These are phyloP conservation scores for Amphiprion clarkii DNA, from an alignment of 2,797 vertebrate species.

Conservation along the genomic window DNA sequence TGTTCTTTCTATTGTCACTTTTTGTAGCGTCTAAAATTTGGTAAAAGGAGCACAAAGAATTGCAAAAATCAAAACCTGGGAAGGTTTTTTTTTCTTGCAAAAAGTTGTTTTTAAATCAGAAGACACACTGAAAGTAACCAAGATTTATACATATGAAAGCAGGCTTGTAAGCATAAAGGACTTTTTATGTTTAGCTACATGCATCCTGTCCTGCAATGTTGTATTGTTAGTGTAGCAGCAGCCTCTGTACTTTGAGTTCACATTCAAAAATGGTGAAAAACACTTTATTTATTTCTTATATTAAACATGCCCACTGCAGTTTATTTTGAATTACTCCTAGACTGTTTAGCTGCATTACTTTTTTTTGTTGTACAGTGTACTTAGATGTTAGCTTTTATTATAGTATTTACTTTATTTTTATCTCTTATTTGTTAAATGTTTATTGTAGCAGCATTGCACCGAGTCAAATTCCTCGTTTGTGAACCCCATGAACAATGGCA, in stretches of 20 bases:
- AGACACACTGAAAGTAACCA: background rate
- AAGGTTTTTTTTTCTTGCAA: background rate
- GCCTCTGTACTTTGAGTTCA: background rate
- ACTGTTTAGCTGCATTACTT: constrained; percentile 6
- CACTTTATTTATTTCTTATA: constrained; percentile 15
- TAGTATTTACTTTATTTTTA: too few species aligned
- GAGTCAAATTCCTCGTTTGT: too few species aligned
- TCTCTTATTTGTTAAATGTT: too few species aligned
- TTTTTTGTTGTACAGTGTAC: too few species aligned
- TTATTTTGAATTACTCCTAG: background rate
- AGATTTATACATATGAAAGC: constrained; percentile 9
- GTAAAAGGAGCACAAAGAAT: background rate
- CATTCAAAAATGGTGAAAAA: constrained; percentile 4
- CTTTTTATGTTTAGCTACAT: constrained; percentile 18
- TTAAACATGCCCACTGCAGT: background rate
- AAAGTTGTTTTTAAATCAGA: constrained; percentile 2
- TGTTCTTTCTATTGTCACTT: background rate
- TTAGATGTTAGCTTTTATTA: too few species aligned
- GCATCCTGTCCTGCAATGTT: background rate
- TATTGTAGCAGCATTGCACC: too few species aligned
- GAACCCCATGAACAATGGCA: too few species aligned
- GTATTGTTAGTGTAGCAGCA: background rate
- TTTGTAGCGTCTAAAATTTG: background rate
- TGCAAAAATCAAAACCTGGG: background rate
- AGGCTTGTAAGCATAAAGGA: background rate